Base-by-base conservation (phyloP, 53 echinoderm and acorn worm genomes). In the Antedon mediterranea region DNA sequence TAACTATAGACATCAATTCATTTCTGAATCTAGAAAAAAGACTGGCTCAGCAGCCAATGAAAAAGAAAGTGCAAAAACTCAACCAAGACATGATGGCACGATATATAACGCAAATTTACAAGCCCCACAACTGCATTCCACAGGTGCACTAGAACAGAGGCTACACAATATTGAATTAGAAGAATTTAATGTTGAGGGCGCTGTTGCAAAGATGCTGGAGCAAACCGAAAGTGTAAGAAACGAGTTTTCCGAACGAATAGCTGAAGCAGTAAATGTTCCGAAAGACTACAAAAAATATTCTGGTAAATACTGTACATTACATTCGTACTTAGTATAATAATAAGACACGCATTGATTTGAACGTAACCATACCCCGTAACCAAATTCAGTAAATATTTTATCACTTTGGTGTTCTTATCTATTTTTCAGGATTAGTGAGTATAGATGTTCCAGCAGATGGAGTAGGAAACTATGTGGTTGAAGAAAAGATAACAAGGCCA, bases 271-370 rank as follows among this genome's bases (percentile, higher is more conserved):
- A 11, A 94, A 94, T 70, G 73, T 91, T 32, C 79, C 85, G 2
- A 78, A 78, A 76, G 72, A 85, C 44, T 87, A 89, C 43, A 87
- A 77, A 32, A 94, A 94, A 81, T 94, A 94, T 81, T 77, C 85
- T 83, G 94, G 94, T 94, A 74, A 31, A 57, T n/a, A n/a, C n/a
- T n/a, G n/a, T n/a, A n/a, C n/a, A n/a, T 74, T 11, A 9, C 28
- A 14, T 13, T 28, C 29, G 31, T 72, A 31, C n/a, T n/a, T n/a
- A n/a, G n/a, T n/a, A n/a, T n/a, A n/a, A n/a, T n/a, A n/a, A n/a
- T n/a, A n/a, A n/a, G n/a, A n/a, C n/a, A n/a, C n/a, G n/a, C n/a
- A n/a, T n/a, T n/a, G n/a, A n/a, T n/a, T n/a, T n/a, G n/a, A n/a
- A n/a, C n/a, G n/a, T n/a, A n/a, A n/a, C n/a, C n/a, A n/a, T n/a